Evolutionary conservation across 2,888 invertebrate genomes (phyloP).

Genomic region (Chloroclystis v-ata): DNA sequence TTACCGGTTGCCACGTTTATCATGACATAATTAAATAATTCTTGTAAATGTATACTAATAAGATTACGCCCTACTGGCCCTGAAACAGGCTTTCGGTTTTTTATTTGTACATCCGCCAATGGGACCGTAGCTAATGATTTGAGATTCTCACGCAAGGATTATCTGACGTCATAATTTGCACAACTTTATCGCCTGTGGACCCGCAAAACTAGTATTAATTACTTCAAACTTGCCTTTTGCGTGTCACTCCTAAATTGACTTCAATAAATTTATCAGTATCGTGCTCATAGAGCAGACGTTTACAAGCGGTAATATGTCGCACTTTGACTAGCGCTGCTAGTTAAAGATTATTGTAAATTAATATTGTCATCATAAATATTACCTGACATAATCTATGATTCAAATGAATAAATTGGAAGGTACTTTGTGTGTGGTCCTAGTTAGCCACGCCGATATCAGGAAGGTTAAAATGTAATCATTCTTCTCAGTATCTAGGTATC

Average conservation of each 20-base stretch:
- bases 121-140: conserved; percentile 34
- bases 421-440: conserved; percentile 18
- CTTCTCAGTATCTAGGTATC: conserved; percentile 30
- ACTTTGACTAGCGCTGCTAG: too few relatives aligned
- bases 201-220: conserved; percentile 35
- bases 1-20: too few relatives aligned
- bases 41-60: too few relatives aligned
- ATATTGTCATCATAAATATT: too few relatives aligned
- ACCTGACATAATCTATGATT: neutral
- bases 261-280: conserved; percentile 14
- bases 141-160: conserved; percentile 43
- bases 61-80: conserved; percentile 21
- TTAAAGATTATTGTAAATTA: too few relatives aligned
- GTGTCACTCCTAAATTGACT: conserved; percentile 26
- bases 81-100: conserved; percentile 20
- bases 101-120: conserved; percentile 26
- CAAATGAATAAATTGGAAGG: neutral
- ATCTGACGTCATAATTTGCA: conserved; percentile 42
- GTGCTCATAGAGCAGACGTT: neutral
- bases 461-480: conserved; percentile 20
- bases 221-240: conserved; percentile 30
- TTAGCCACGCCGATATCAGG: conserved; percentile 26
- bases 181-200: conserved; percentile 32
- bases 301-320: too few relatives aligned
- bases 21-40: too few relatives aligned